Percentiles rank a stretch among this genome's conserved stretches.
Conservation (phyloP, 37 sponge, comb jelly and placozoan species). For the Beroe forskalii region DNA sequence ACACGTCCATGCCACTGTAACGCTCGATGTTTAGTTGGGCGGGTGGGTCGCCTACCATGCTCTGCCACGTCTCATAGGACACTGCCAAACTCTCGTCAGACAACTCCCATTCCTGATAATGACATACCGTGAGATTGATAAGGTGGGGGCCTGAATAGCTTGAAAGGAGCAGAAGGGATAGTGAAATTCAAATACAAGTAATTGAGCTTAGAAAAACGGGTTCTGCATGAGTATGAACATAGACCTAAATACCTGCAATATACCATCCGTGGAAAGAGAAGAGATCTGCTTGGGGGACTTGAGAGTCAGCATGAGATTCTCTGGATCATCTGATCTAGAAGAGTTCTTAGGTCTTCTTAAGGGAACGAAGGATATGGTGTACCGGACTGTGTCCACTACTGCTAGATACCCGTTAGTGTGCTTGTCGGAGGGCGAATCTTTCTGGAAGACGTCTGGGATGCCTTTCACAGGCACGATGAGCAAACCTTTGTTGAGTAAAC, state of each 20-base stretch:
- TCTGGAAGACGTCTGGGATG: not conserved
- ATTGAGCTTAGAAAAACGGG: too few relatives aligned
- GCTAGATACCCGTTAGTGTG: slow-evolving; percentile 10
- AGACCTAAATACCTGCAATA: not conserved
- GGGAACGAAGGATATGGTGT: slow-evolving; percentile 36
- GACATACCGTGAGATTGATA: not conserved
- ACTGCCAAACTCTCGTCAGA: slow-evolving; percentile 1
- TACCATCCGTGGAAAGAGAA: not conserved
- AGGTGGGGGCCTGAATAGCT: too few relatives aligned
- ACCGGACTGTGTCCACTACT: slow-evolving; percentile 15
- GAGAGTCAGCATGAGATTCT: not conserved
- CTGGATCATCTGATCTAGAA: not conserved
- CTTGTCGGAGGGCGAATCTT: not conserved
- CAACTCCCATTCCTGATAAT: slow-evolving; percentile 29
- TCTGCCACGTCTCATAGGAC: slow-evolving; percentile 27
- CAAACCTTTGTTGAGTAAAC: not conserved
- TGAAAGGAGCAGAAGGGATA: too few relatives aligned
- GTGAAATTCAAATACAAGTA: too few relatives aligned
- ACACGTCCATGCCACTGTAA: slow-evolving; percentile 67
- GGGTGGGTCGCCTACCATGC: slow-evolving; percentile 54
- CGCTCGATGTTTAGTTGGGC: slow-evolving; percentile 46
- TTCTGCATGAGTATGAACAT: too few relatives aligned
- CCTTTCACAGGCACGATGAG: not conserved
- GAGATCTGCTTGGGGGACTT: not conserved
- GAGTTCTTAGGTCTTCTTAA: not conserved